phyloP scores from a whole-genome alignment of 1,140 invertebrate species.

The Antheraea pernyi region DNA sequence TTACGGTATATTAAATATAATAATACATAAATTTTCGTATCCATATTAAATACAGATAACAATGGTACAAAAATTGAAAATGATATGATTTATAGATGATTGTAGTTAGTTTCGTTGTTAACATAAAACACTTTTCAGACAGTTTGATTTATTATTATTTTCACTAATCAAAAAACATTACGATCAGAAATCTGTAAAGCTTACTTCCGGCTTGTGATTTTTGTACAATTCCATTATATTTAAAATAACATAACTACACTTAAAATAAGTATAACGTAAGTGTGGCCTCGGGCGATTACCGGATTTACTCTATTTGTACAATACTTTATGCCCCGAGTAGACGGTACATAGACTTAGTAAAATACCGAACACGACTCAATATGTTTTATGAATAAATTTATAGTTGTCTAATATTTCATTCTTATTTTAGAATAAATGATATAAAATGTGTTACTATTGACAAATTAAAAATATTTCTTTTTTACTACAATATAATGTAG shows the following conservation, averaged over 20 bases:
- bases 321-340: conserved; percentile 48
- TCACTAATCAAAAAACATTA: not conserved
- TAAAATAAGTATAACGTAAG: conserved; percentile 15
- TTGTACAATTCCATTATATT: not conserved
- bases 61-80: no score
- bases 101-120: not conserved
- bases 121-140: not conserved
- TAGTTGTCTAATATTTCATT: not conserved
- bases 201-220: not conserved
- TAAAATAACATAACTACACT: not conserved
- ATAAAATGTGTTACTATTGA: no score
- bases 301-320: conserved; percentile 71
- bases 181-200: not conserved
- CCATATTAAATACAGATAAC: no score
- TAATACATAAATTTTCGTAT: no score
- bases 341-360: conserved; percentile 29
- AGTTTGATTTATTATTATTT: not conserved
- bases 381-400: not conserved
- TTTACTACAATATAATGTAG: no score
- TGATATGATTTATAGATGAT: no score
- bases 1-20: no score
- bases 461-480: no score
- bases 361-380: conserved; percentile 19
- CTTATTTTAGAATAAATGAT: no score
- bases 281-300: conserved; percentile 54